Conservation (phyloP, 2,113 vertebrate genomes). For the Uropsilus gracilis region DNA sequence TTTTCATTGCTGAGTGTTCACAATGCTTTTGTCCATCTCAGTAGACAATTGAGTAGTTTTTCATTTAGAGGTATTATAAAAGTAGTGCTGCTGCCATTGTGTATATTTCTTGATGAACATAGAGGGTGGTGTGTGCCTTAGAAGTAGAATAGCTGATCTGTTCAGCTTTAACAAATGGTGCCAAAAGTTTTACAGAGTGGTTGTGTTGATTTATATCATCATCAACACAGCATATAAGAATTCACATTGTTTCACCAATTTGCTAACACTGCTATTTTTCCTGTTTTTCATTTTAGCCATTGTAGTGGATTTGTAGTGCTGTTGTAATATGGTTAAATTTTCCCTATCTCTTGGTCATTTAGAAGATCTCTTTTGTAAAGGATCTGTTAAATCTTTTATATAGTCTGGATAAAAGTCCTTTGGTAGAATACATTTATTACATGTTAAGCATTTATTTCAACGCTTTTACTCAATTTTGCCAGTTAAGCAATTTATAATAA, state of each 20-base stretch:
- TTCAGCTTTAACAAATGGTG: conserved; percentile 27
- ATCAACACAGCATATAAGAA: background rate
- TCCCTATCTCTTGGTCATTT: background rate
- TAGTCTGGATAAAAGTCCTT: background rate
- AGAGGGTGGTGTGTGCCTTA: background rate
- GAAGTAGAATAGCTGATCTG: conserved; percentile 8
- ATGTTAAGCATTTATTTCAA: conserved; percentile 40
- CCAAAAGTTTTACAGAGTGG: conserved; percentile 7
- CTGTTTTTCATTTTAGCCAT: background rate
- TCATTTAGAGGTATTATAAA: background rate
- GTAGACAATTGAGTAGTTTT: background rate
- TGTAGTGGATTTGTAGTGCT: background rate
- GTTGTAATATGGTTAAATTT: conserved; percentile 31
- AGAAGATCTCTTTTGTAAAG: background rate
- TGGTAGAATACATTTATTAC: background rate
- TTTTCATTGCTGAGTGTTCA: background rate
- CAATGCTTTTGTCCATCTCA: background rate
- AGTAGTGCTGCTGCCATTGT: background rate
- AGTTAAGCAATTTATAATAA: background rate
- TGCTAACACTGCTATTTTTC: background rate
- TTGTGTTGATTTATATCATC: background rate
- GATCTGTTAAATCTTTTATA: background rate
- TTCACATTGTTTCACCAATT: conserved; percentile 24
- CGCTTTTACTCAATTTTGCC: conserved; percentile 19
- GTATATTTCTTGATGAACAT: background rate